A percentile compares a stretch with the other conserved stretches of the same genome.
phyloP scores from a whole-genome alignment of 2,797 vertebrate species.

The Melanogrammus aeglefinus region DNA sequence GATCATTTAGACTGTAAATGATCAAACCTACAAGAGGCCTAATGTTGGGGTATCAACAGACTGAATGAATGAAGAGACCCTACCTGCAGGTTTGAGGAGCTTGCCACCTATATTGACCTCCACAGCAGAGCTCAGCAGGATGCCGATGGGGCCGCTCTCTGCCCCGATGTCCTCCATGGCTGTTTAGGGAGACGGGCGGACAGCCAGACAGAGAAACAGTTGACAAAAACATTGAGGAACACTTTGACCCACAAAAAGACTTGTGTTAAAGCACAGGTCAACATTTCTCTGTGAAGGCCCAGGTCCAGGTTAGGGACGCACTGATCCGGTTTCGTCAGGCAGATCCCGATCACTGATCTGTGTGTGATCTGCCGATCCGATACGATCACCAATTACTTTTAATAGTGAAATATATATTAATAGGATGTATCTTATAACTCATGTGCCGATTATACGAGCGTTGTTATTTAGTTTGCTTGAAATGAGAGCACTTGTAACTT shows the following conservation, averaged over 20 bases:
- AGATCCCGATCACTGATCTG: no score
- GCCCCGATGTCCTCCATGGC: slow-evolving; percentile 77
- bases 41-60: background rate
- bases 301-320: no score
- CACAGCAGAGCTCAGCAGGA: slow-evolving; percentile 90
- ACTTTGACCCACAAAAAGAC: background rate
- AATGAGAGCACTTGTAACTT: no score
- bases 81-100: slow-evolving; percentile 93
- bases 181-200: slow-evolving; percentile 48
- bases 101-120: slow-evolving; percentile 86
- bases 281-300: no score
- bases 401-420: no score
- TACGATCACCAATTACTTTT: no score
- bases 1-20: background rate
- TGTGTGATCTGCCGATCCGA: no score
- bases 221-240: background rate
- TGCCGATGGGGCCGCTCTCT: slow-evolving; percentile 88
- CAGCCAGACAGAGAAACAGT: background rate
- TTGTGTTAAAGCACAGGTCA: background rate
- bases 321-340: no score
- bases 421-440: no score
- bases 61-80: background rate
- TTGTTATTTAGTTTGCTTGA: no score
- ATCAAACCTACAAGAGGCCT: background rate
- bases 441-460: no score